Evolutionary conservation across 1,140 invertebrate species (phyloP), one percentile per base, ranked within the genome.

Genomic region (Berghia stephanieae): DNA sequence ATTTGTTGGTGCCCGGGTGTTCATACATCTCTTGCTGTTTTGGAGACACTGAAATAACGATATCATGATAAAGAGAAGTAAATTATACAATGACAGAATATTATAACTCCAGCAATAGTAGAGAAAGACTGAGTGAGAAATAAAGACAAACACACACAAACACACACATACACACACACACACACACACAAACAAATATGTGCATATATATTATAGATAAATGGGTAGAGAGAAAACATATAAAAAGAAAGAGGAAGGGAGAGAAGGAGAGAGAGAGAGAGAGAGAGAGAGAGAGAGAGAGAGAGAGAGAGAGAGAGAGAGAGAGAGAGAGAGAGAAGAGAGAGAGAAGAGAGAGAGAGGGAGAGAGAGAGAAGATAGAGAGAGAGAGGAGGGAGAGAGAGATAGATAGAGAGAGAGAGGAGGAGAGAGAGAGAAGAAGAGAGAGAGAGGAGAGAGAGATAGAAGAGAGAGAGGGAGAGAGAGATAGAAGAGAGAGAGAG

Each of bases 1-100:
- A 71, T 73, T 63, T 71, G 69, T 72, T 78, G 18, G 57, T 79
- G 40, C 60, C 71, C 40, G 55, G 60, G 16, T 75, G 70, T 38
- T 74, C 49, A 27, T 55, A 38, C 27, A 34, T 40, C 31, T 78
- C 77, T 49, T 73, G 44, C 38, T 75, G 71, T 38, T 66, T 72
- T 6, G 66, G 43, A 5, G 71, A 40, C 6, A 49, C 78, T 78
- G 69, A 63, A 60, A 57, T 2, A 1, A 69, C 24, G 34, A 69
- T 36, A 40, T 6, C n/a, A 63, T n/a, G n/a, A 63, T 10, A 10
- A 24, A 10, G 34, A n/a, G 57, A n/a, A 63, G 5, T n/a, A 63
- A 24, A 34, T n/a, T 27, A 63, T 27, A 63, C 8, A 8, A 63
- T 27, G 10, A 63, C n/a, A 27, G 57, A 63, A 63, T n/a, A 34